Base-by-base conservation (phyloP, 2,113 vertebrate species). In the Tichodroma muraria region DNA sequence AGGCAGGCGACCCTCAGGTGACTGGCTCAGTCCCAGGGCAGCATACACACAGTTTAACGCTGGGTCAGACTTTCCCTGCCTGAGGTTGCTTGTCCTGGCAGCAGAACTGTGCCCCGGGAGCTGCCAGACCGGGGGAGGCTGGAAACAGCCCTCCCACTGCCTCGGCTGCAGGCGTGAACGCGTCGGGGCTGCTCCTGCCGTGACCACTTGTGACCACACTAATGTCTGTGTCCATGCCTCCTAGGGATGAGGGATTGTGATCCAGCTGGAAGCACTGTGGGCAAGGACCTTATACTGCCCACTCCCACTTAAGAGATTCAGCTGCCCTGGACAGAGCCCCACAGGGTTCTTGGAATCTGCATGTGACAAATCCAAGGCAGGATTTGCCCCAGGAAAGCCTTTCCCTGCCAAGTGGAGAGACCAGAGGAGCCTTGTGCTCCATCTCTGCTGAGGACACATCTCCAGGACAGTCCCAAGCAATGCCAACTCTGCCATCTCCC, bases 51-150 rank as follows among this genome's bases (percentile, higher is more conserved):
- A 1, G 79, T 88, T n/a, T 85, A 77, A 76, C 2, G 8, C 63
- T 1, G 8, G 83, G 50, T 83, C 90, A 93, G 82, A 66, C 59
- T 30, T 83, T 75, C 64, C 88, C 80, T 35, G 84, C 18, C 84
- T 85, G 84, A 90, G 35, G 24, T 15, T 82, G 82, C 72, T 89
- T 77, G 52, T 89, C 52, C 81, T 93, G 92, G 92, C 90, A 86
- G 38, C 54, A 15, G 57, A 90, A 25, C 27, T 27, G n/a, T n/a
- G 19, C 24, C 21, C 27, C 9, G 13, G 66, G 78, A 96, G 78
- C 87, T 88, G 87, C 87, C 91, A 89, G 88, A 73, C 54, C 0
- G 20, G 85, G 63, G 66, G 37, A 93, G 59, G 79, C 45, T 88
- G 94, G 85, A 89, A 91, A 82, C 42, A 50, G 44, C 52, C 40